phyloP scores from a whole-genome alignment of 2,113 vertebrate species.

The Centrocercus urophasianus region DNA sequence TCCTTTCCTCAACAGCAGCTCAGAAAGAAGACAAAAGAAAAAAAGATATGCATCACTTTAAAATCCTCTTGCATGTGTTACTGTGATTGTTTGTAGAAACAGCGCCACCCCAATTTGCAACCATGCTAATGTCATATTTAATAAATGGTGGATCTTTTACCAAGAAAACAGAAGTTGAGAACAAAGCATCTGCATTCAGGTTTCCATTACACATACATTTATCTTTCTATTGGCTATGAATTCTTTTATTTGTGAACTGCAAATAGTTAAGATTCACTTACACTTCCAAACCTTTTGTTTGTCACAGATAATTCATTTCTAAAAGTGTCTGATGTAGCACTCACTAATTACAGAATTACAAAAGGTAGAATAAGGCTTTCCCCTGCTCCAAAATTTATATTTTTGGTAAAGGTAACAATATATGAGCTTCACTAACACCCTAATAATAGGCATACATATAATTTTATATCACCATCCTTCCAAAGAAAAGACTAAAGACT shows the following conservation, averaged over 20 bases:
- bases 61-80: slow-evolving; percentile 17
- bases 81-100: slow-evolving; percentile 51
- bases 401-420: slow-evolving; percentile 70
- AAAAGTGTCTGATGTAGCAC: slow-evolving; percentile 49
- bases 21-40: neutral
- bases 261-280: slow-evolving; percentile 57
- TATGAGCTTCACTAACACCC: slow-evolving; percentile 51
- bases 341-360: slow-evolving; percentile 63
- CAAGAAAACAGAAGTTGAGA: neutral
- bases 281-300: slow-evolving; percentile 44
- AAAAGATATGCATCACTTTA: slow-evolving; percentile 22
- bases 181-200: slow-evolving; percentile 30
- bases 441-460: slow-evolving; percentile 51
- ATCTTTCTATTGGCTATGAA: slow-evolving; percentile 10
- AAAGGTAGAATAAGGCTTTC: slow-evolving; percentile 70
- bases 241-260: slow-evolving; percentile 56
- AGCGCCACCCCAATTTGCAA: slow-evolving; percentile 29
- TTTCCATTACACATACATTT: slow-evolving; percentile 49
- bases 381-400: slow-evolving; percentile 29
- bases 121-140: slow-evolving; percentile 1
- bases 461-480: slow-evolving; percentile 40
- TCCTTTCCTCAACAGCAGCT: slow-evolving; percentile 5
- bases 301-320: slow-evolving; percentile 42
- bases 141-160: neutral
- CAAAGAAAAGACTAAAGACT: slow-evolving; percentile 10